Percentiles rank a stretch among this genome's conserved stretches.
phyloP scores from a whole-genome alignment of 1,140 invertebrate genomes.

The Drosophila novamexicana region DNA sequence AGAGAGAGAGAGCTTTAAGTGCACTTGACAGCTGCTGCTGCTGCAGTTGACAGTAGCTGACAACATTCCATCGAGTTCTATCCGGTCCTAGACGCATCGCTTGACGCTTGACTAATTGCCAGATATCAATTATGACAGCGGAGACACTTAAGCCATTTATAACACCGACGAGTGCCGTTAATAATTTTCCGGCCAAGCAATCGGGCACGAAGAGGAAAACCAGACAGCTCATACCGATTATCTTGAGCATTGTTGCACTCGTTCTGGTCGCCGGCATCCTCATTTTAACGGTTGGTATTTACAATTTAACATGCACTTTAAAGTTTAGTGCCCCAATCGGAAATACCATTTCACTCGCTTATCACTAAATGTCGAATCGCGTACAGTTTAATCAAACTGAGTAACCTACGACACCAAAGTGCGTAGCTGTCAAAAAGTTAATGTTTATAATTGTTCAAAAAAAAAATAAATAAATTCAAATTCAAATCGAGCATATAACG shows the following conservation, averaged over 20 bases:
- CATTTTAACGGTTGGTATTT: constrained; percentile 67
- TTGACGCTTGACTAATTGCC: constrained; percentile 27
- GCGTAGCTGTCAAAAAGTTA: neutral
- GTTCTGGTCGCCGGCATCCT: constrained; percentile 55
- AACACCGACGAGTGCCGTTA: constrained; percentile 67
- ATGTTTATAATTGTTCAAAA: constrained; percentile 8
- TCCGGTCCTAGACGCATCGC: constrained; percentile 1
- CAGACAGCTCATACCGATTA: constrained; percentile 57
- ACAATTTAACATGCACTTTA: neutral
- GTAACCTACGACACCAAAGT: constrained; percentile 1
- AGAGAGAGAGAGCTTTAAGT: constrained; percentile 8
- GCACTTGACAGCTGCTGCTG: constrained; percentile 30
- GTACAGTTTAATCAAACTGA: constrained; percentile 1
- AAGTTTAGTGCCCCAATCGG: neutral
- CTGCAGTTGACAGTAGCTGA: constrained; percentile 5
- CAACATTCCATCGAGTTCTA: constrained; percentile 22
- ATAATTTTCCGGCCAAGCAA: constrained; percentile 65
- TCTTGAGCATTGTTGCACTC: constrained; percentile 51
- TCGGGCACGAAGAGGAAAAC: constrained; percentile 55
- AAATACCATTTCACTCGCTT: neutral
- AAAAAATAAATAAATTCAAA: neutral
- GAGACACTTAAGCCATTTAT: constrained; percentile 84
- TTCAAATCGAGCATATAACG: constrained; percentile 37
- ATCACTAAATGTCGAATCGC: neutral
- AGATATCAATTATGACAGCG: constrained; percentile 75